Evolutionary conservation across 1,140 invertebrate genomes (phyloP), one percentile per base, ranked within the genome.

Genomic region (Sitophilus oryzae): DNA sequence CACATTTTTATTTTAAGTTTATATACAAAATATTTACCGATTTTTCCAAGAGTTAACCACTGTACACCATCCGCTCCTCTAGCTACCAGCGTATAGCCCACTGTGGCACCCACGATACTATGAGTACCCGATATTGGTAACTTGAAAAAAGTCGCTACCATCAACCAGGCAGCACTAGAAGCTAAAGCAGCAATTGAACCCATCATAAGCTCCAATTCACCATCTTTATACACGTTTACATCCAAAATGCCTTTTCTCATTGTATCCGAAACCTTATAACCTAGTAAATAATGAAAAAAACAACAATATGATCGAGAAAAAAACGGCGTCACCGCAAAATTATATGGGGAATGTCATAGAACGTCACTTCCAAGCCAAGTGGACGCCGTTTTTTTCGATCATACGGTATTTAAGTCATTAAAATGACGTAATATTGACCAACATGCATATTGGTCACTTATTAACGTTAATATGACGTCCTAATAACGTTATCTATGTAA

Each of bases 241-340:
- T 98, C 92, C 55, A 98, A 74, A 40, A 99, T 97, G 16, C 94
- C 95, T 76, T 97, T 98, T n/a, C 96, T 81, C 83, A 99, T 97
- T 0, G 96, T 99, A 69, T 97, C 94, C 16, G 94, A 98, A 11
- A 99, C 96, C 73, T 93, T 90, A 69, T 90, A 91, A 10, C 90
- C 92, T 95, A 60, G 38, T 73, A 70, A 52, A 55, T 19, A 22
- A 22, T n/a, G 10, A 25, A n/a, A 37, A 57, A 49, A 25, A 37
- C 58, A 49, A 37, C 10, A 48, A 36, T 36, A 22, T 37, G n/a
- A n/a, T n/a, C n/a, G n/a, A n/a, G n/a, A n/a, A n/a, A n/a, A n/a
- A n/a, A n/a, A n/a, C n/a, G n/a, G n/a, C n/a, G n/a, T n/a, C n/a
- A n/a, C n/a, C n/a, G n/a, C n/a, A n/a, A n/a, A n/a, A n/a, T n/a